These are phyloP conservation scores for Siphamia tubifer DNA, from an alignment of 2,113 vertebrate genomes.

Conservation along the genomic window DNA sequence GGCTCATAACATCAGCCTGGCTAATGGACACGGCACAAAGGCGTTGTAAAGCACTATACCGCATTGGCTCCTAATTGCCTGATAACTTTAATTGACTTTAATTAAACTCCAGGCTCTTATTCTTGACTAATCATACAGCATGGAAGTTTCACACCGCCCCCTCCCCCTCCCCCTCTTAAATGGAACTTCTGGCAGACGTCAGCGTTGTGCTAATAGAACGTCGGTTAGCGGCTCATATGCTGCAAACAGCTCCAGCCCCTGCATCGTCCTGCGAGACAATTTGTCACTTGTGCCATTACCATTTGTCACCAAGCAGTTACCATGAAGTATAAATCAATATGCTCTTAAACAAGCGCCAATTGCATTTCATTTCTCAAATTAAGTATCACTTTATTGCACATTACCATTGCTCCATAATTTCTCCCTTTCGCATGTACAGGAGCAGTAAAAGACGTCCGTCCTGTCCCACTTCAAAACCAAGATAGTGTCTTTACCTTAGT, in stretches of 20 bases:
- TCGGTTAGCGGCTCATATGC: constrained; percentile 39
- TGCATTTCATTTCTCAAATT: constrained; percentile 44
- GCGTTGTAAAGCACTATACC: constrained; percentile 70
- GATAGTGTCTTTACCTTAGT: not conserved
- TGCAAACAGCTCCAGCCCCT: constrained; percentile 18
- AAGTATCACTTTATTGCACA: constrained; percentile 53
- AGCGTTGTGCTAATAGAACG: constrained; percentile 61
- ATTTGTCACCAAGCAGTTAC: constrained; percentile 45
- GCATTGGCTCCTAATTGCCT: constrained; percentile 66
- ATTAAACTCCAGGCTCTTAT: constrained; percentile 77
- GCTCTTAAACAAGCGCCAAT: constrained; percentile 39
- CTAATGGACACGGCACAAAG: constrained; percentile 74
- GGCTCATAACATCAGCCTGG: constrained; percentile 59
- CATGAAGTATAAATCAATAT: constrained; percentile 47
- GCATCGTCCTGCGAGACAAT: constrained; percentile 33
- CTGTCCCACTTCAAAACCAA: not conserved
- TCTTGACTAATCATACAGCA: constrained; percentile 66
- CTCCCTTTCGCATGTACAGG: constrained; percentile 15
- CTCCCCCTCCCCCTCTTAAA: constrained; percentile 45
- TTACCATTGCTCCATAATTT: constrained; percentile 38
- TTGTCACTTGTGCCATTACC: constrained; percentile 35
- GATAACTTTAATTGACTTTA: constrained; percentile 81
- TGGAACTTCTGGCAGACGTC: constrained; percentile 60
- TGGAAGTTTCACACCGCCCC: constrained; percentile 26
- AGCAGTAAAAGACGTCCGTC: constrained; percentile 20